A percentile compares a stretch with the other conserved stretches of the same genome.
Evolutionary conservation across 2,888 invertebrate species (phyloP).

Genomic region (Augochlorella aurata): DNA sequence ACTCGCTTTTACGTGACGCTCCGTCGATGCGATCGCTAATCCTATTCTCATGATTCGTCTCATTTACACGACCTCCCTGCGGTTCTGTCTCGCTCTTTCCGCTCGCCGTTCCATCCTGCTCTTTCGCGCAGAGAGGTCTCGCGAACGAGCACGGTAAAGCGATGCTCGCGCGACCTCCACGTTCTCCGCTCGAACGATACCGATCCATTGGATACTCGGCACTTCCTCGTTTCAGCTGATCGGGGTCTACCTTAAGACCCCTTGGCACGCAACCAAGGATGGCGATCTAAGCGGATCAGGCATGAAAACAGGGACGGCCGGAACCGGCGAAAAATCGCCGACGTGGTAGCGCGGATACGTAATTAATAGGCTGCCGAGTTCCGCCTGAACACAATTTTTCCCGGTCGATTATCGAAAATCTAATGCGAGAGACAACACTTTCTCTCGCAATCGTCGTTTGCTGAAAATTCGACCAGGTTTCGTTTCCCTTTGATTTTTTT

Average conservation of each 20-base stretch:
- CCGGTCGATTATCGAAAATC: background rate
- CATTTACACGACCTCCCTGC: conserved; percentile 25
- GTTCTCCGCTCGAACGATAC: conserved; percentile 59
- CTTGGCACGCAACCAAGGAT: conserved; percentile 57
- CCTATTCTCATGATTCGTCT: conserved; percentile 36
- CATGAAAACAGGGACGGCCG: conserved; percentile 16
- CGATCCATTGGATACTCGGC: conserved; percentile 59
- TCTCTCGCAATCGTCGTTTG: no score
- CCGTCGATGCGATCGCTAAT: conserved; percentile 34
- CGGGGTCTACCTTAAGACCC: conserved; percentile 48
- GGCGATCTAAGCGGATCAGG: conserved; percentile 42
- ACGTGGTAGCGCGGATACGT: background rate
- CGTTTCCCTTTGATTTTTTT: no score
- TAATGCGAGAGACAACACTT: background rate
- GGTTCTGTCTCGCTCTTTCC: background rate
- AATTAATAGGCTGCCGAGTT: background rate
- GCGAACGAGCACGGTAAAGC: conserved; percentile 30
- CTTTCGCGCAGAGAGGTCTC: background rate
- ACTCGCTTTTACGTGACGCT: conserved; percentile 18
- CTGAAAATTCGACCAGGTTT: no score
- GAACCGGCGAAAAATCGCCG: conserved; percentile 16
- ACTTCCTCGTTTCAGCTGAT: conserved; percentile 64
- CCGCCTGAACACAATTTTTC: background rate
- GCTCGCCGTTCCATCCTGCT: background rate
- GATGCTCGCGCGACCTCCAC: conserved; percentile 57